Conservation (phyloP, 2,888 invertebrate genomes). For the Pimpla rufipes region DNA sequence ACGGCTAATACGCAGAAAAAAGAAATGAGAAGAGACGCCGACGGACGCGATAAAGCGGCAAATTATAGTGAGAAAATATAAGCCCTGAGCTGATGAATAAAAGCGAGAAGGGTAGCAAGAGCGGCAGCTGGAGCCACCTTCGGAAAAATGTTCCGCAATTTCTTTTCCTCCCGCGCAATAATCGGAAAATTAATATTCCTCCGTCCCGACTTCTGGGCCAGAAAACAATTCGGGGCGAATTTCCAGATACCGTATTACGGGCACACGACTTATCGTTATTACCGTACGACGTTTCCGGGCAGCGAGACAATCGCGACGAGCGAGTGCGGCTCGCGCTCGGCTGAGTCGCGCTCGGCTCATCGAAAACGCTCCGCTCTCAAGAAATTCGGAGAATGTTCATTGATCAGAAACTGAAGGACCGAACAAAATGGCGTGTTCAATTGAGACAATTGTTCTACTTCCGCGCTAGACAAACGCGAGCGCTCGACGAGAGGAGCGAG, state of each 20-base stretch:
- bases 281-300: background rate
- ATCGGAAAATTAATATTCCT: conserved; percentile 5
- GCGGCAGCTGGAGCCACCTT: background rate
- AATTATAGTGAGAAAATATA: background rate
- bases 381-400: conserved; percentile 19
- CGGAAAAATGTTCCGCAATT: background rate
- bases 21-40: background rate
- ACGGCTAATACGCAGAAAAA: background rate
- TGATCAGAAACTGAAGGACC: conserved; percentile 34
- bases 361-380: background rate
- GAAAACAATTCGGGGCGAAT: background rate
- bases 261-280: background rate
- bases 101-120: background rate
- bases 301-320: background rate
- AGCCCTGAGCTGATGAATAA: background rate
- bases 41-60: too few species aligned
- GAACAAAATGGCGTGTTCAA: conserved; percentile 26
- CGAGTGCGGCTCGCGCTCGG: conserved; percentile 6
- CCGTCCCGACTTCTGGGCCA: background rate
- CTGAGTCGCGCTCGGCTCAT: background rate
- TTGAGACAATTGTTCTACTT: conserved; percentile 22
- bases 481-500: conserved; percentile 19
- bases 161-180: background rate
- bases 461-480: background rate
- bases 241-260: background rate